A percentile compares a stretch with the other conserved stretches of the same genome.
Evolutionary conservation across 2,113 vertebrate species (phyloP).

Genomic region (Neolamprologus fasciatus): DNA sequence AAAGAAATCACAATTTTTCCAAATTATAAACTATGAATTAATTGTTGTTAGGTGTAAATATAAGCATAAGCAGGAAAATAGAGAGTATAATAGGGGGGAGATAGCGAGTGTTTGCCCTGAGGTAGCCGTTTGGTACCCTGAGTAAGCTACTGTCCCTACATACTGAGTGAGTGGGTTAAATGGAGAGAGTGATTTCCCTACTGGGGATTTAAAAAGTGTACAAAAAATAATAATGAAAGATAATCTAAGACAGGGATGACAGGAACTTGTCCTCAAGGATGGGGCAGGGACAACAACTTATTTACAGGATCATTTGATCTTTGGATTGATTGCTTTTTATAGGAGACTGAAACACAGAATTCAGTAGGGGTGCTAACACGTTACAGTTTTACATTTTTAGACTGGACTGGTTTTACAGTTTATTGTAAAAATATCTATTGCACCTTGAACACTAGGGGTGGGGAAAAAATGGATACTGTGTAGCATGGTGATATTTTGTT

Average conservation of each 20-base stretch:
- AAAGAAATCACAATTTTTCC: neutral
- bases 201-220: neutral
- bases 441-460: too few species aligned
- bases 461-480: too few species aligned
- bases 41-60: neutral
- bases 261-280: neutral
- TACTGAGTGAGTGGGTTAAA: neutral
- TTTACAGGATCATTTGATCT: neutral
- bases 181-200: neutral
- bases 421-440: too few species aligned
- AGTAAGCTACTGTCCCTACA: neutral
- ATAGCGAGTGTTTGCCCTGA: neutral
- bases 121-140: neutral
- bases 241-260: fast-evolving
- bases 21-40: neutral
- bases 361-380: neutral
- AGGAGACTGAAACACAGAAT: neutral
- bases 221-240: neutral
- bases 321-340: neutral
- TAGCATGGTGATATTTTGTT: fast-evolving
- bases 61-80: neutral
- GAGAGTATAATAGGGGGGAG: neutral
- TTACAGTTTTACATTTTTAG: too few species aligned
- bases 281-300: neutral
- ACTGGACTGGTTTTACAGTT: too few species aligned